phyloP scores from a whole-genome alignment of 2,113 vertebrate genomes.

The Thunnus thynnus region DNA sequence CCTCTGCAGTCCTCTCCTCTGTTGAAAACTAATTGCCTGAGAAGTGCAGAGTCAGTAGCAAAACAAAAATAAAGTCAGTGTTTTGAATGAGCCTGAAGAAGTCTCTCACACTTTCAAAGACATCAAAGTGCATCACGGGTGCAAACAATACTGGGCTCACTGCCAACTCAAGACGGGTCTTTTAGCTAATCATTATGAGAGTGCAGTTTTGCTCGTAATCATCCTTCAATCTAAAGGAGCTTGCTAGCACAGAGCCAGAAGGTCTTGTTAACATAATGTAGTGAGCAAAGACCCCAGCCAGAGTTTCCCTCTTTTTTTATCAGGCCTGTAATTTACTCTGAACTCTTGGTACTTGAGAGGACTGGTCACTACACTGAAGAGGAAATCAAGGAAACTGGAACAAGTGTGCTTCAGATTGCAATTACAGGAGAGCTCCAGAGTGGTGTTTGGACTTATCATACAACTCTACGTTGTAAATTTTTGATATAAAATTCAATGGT shows the following conservation, averaged over 20 bases:
- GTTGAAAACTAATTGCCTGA: slow-evolving; percentile 61
- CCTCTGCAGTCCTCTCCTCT: slow-evolving; percentile 33
- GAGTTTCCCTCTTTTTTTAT: slow-evolving; percentile 63
- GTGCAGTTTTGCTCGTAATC: slow-evolving; percentile 70
- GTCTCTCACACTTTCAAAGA: slow-evolving; percentile 53
- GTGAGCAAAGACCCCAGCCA: slow-evolving; percentile 72
- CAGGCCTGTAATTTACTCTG: slow-evolving; percentile 71
- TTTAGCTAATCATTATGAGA: slow-evolving; percentile 70
- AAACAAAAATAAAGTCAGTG: slow-evolving; percentile 54
- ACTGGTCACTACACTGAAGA: slow-evolving; percentile 37
- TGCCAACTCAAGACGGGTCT: slow-evolving; percentile 55
- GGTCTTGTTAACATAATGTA: slow-evolving; percentile 75
- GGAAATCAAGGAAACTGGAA: slow-evolving; percentile 15
- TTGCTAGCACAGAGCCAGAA: slow-evolving; percentile 61
- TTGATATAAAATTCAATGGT: not conserved
- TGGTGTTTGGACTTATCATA: not conserved
- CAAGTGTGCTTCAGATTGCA: slow-evolving; percentile 10
- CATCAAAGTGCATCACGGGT: slow-evolving; percentile 61
- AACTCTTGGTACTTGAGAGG: slow-evolving; percentile 66
- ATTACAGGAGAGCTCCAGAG: not conserved
- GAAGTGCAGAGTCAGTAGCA: slow-evolving; percentile 64
- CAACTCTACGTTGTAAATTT: not conserved
- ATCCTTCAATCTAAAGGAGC: slow-evolving; percentile 70
- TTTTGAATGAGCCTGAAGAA: slow-evolving; percentile 55
- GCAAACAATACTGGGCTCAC: slow-evolving; percentile 48